Percentiles rank a stretch among this genome's conserved stretches.
Conservation (phyloP, 2,113 vertebrate species). For the Suricata suricatta region DNA sequence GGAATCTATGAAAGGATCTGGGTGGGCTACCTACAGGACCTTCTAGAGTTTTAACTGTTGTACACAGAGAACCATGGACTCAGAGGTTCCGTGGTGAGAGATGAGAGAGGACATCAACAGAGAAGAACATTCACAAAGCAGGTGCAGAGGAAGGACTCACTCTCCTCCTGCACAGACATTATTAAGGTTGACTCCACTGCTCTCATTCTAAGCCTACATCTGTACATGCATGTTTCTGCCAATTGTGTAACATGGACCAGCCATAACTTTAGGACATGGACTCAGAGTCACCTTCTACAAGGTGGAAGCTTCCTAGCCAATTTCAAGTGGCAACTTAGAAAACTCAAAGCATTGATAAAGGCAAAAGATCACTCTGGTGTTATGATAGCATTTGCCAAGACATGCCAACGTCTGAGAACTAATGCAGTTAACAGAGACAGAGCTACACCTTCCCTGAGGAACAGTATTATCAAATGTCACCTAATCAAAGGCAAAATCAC, state of each 20-base stretch:
- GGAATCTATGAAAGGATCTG: background rate
- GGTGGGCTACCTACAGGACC: background rate
- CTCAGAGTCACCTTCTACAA: background rate
- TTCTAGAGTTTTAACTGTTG: background rate
- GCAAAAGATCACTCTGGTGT: background rate
- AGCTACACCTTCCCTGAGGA: background rate
- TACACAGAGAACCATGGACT: background rate
- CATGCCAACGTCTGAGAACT: background rate
- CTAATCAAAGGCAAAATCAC: background rate
- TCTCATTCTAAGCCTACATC: background rate
- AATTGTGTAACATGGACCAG: background rate
- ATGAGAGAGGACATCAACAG: background rate
- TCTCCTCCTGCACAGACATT: background rate
- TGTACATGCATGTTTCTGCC: background rate
- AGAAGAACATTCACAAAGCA: background rate
- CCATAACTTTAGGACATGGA: background rate
- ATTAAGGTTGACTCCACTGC: background rate
- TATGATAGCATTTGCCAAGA: background rate
- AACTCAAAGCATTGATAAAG: background rate
- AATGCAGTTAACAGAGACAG: background rate
- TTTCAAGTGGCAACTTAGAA: background rate
- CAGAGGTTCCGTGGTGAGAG: background rate
- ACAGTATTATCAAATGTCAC: background rate
- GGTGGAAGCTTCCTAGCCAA: background rate
- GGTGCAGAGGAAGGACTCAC: background rate